Conservation (phyloP, 2,797 vertebrate genomes). For the Luscinia luscinia region DNA sequence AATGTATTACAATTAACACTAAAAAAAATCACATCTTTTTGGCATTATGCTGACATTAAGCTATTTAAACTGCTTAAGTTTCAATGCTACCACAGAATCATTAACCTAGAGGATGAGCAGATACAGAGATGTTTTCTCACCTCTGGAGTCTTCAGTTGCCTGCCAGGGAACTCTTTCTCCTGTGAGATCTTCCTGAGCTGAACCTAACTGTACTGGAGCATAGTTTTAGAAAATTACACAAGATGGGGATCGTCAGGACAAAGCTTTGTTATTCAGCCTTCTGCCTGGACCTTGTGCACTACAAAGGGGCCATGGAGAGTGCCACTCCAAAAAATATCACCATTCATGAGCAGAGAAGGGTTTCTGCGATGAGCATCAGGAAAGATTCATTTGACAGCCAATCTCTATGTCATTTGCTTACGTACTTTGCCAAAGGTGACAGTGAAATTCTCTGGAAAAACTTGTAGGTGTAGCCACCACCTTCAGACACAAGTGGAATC, state of each 20-base stretch:
- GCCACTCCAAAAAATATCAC: background rate
- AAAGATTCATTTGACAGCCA: background rate
- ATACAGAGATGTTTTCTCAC: background rate
- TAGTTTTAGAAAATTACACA: background rate
- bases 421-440: background rate
- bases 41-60: background rate
- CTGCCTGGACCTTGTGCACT: background rate
- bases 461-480: background rate
- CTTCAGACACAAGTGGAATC: background rate
- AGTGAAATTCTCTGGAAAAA: background rate
- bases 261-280: background rate
- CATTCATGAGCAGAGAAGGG: background rate
- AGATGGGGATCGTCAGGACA: fast-evolving
- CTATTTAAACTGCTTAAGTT: background rate
- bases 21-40: background rate
- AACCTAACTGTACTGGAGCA: background rate
- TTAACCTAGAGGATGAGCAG: background rate
- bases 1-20: background rate
- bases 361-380: background rate
- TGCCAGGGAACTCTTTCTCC: background rate
- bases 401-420: background rate
- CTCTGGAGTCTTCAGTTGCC: background rate
- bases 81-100: background rate
- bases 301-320: background rate
- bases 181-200: background rate